Conservation (phyloP, 2,888 invertebrate species). For the Gryllus longicercus region DNA sequence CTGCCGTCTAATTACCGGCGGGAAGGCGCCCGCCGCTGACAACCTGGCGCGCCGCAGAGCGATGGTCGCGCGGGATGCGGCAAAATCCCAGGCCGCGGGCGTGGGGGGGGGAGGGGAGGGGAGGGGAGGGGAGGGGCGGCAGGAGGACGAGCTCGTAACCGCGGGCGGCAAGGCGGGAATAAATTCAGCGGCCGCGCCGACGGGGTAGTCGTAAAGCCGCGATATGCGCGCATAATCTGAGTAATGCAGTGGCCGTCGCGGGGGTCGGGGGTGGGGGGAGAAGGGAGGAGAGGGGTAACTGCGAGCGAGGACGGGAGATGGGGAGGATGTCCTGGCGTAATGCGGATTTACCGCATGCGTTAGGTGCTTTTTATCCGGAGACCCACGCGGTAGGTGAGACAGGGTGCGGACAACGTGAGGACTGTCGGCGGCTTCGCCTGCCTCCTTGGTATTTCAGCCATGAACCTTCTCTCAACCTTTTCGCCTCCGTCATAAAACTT, state of each 20-base stretch:
- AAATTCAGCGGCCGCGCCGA: not conserved
- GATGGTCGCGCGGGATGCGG: not conserved
- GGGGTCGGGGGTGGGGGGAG: not conserved
- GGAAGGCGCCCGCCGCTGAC: too few species aligned
- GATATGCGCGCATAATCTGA: constrained; percentile 9
- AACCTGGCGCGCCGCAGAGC: too few species aligned
- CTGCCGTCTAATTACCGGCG: too few species aligned
- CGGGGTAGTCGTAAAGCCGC: not conserved
- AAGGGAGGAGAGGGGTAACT: not conserved
- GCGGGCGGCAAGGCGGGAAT: not conserved
- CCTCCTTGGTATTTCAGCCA: too few species aligned
- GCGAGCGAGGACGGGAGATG: not conserved
- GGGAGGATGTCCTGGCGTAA: not conserved
- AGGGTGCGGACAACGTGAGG: not conserved
- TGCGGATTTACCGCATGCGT: not conserved
- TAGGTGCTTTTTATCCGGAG: too few species aligned
- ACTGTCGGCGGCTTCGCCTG: not conserved
- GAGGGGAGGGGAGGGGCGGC: not conserved
- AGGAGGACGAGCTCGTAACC: not conserved
- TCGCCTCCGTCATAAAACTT: too few species aligned
- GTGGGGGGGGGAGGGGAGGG: not conserved
- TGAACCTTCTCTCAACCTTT: too few species aligned
- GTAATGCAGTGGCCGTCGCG: not conserved
- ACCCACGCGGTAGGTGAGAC: not conserved
- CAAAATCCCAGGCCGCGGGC: not conserved